Conservation (phyloP, 2,797 vertebrate species). For the Pelochelys cantorii region DNA sequence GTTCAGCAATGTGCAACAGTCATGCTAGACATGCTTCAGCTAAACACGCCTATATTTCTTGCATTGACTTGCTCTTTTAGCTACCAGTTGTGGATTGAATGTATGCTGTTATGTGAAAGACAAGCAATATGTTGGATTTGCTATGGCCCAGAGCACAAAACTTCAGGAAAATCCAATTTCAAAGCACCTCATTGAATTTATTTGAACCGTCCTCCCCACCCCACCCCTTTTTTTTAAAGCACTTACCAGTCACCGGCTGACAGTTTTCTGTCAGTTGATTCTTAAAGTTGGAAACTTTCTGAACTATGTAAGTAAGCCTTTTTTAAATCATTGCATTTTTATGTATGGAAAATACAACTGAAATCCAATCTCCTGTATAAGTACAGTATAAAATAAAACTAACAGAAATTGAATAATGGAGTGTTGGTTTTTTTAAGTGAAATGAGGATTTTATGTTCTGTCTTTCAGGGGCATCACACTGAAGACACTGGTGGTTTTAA, state of each 20-base stretch:
- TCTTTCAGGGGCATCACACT: constrained; percentile 91
- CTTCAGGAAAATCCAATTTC: background rate
- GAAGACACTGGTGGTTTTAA: constrained; percentile 95
- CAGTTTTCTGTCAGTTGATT: constrained; percentile 91
- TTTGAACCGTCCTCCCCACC: background rate
- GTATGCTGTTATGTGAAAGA: constrained; percentile 94
- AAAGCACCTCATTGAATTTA: background rate
- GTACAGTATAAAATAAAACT: background rate
- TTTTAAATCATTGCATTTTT: background rate
- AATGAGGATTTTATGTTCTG: background rate
- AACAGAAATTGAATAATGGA: background rate
- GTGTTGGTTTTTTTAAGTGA: background rate
- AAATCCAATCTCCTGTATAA: background rate
- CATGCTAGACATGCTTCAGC: constrained; percentile 21
- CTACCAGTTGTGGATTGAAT: constrained; percentile 92
- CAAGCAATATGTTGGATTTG: constrained; percentile 85
- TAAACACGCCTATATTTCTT: constrained; percentile 19
- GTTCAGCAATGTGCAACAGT: constrained; percentile 41
- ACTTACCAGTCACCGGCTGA: constrained; percentile 87
- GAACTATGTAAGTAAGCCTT: constrained; percentile 90
- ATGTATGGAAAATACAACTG: constrained; percentile 22
- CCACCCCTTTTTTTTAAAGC: constrained; percentile 77
- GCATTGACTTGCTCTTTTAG: constrained; percentile 73
- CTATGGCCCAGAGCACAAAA: constrained; percentile 87
- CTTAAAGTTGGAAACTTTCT: constrained; percentile 96